Evolutionary conservation across 1,140 invertebrate genomes (phyloP), one percentile per base, ranked within the genome.

Genomic region (Meloidogyne chitwoodi): DNA sequence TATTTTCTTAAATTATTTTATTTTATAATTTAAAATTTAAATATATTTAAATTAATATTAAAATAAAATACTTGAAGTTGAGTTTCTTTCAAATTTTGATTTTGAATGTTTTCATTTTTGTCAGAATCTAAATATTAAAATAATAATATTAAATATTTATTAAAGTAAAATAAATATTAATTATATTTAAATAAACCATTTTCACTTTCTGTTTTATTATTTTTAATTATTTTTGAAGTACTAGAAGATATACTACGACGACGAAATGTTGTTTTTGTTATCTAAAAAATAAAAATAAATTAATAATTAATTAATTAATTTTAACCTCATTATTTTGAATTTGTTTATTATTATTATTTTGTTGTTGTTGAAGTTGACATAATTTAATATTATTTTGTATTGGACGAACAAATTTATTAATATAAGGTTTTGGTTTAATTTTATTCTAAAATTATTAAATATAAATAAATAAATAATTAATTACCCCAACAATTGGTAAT

Each of bases 401-500:
- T 1, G 71, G 71, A 26, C 74, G 74, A 11, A 29, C 27, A 70
- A 75, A 75, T 44, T 61, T 31, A 62, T 75, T 68, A 31, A 64
- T 41, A 38, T 67, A 64, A n/a, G 67, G 65, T 56, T 75, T 75
- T 26, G 74, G 65, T 16, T 75, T 34, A 22, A 72, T 61, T 12
- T 26, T 26, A 26, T 67, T 73, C 71, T 73, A 27, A 56, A 75
- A 75, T 56, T 68, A 31, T 19, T 22, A 68, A 10, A 31, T 29
- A 14, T 10, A 65, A 31, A 16, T 38, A 26, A 56, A 61, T 44
- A 19, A 61, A n/a, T 71, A 56, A n/a, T n/a, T n/a, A 56, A 24
- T 68, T 19, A 75, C 74, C 41, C 74, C 74, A 29, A 75, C 67
- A 67, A 75, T 29, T 56, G 74, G 74, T 19, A 75, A 67, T 11